phyloP scores from a whole-genome alignment of 2,797 vertebrate species.

The Enteromius trimaculatus region DNA sequence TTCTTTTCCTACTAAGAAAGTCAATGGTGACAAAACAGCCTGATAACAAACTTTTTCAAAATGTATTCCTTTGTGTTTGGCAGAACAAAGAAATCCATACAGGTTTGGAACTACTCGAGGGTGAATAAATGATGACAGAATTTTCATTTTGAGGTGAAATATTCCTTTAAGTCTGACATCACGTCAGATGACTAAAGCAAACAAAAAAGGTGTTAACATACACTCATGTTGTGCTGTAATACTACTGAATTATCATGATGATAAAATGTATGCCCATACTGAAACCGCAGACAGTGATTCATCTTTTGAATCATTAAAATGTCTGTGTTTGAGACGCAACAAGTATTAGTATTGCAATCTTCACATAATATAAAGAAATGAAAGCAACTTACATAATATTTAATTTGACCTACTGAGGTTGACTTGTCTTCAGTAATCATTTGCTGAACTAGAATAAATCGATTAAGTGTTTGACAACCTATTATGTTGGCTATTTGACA shows the following conservation, averaged over 20 bases:
- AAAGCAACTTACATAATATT: neutral
- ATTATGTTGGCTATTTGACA: neutral
- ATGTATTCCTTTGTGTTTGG: too few species aligned
- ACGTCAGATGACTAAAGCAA: neutral
- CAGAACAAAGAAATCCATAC: too few species aligned
- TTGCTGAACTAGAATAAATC: neutral
- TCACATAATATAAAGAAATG: neutral
- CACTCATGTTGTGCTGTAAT: neutral
- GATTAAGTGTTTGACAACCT: neutral
- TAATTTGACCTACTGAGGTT: neutral
- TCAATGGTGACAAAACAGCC: too few species aligned
- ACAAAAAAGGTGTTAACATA: neutral
- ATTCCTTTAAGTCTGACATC: neutral
- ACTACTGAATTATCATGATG: neutral
- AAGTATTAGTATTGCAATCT: neutral
- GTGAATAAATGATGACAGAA: too few species aligned
- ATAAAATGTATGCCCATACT: neutral
- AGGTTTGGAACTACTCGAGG: too few species aligned
- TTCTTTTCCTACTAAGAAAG: too few species aligned
- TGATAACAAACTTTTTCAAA: too few species aligned
- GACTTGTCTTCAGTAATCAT: neutral
- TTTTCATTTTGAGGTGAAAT: too few species aligned
- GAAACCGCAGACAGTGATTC: neutral
- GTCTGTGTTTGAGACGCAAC: neutral
- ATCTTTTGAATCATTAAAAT: neutral